Conservation (phyloP, 2,888 invertebrate genomes). For the Myopa testacea region DNA sequence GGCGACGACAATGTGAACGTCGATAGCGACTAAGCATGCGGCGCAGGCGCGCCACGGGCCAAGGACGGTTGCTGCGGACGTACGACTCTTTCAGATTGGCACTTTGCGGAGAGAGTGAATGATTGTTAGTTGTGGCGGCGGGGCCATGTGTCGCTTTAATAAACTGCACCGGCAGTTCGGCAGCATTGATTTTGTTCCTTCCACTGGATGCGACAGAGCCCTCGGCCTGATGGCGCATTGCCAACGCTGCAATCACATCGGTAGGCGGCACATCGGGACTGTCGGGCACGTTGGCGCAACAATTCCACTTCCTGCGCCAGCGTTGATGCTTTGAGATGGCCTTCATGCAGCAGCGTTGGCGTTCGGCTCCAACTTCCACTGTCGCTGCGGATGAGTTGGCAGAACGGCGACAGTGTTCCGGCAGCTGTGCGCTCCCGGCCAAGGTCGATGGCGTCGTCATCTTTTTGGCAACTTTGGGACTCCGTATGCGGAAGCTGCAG, state of each 20-base stretch:
- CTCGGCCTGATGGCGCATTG: constrained; percentile 55
- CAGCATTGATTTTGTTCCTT: constrained; percentile 55
- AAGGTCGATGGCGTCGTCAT: background rate
- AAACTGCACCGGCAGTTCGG: constrained; percentile 55
- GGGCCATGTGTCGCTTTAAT: constrained; percentile 51
- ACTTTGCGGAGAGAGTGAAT: constrained; percentile 44
- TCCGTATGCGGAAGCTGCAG: constrained; percentile 66
- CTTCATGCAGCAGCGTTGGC: constrained; percentile 60
- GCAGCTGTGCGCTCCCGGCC: background rate
- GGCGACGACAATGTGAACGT: constrained; percentile 62
- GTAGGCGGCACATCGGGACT: constrained; percentile 72
- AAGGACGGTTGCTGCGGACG: constrained; percentile 53
- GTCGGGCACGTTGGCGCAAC: constrained; percentile 72
- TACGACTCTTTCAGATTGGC: constrained; percentile 43
- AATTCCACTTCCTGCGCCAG: constrained; percentile 72
- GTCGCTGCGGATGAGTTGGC: constrained; percentile 27
- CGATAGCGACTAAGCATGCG: constrained; percentile 66
- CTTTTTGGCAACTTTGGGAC: constrained; percentile 54
- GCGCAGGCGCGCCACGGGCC: constrained; percentile 61
- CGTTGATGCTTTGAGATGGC: constrained; percentile 68
- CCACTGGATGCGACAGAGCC: constrained; percentile 46
- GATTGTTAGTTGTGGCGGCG: constrained; percentile 38
- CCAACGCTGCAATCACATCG: constrained; percentile 67
- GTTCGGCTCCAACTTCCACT: constrained; percentile 45
- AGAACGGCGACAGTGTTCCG: constrained; percentile 36